These are phyloP conservation scores for Gallinago jamesoni DNA, from an alignment of 2,113 vertebrate genomes.

Conservation along the genomic window DNA sequence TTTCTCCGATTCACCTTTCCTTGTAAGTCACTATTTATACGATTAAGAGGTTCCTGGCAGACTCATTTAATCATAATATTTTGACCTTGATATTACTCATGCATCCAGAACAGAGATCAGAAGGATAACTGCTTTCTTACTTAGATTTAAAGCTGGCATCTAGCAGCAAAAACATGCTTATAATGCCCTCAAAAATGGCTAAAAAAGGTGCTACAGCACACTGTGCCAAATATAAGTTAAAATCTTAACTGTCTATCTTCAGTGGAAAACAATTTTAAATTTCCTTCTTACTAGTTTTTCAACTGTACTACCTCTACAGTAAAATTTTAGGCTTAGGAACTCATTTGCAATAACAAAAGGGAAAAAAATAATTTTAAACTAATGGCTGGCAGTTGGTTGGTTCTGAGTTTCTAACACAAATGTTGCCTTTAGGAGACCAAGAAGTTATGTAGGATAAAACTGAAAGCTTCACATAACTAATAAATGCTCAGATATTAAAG, in stretches of 20 bases:
- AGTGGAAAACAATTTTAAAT: neutral
- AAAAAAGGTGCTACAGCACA: neutral
- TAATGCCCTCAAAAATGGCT: neutral
- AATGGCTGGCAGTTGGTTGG: neutral
- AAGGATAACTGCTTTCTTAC: neutral
- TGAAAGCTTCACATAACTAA: conserved; percentile 4
- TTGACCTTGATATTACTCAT: conserved; percentile 9
- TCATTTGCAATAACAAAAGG: neutral
- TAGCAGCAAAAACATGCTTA: neutral
- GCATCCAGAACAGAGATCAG: neutral
- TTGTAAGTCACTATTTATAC: neutral
- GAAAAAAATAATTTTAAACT: neutral
- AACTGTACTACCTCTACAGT: neutral
- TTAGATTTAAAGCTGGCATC: neutral
- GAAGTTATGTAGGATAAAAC: neutral
- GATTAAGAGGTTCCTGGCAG: neutral
- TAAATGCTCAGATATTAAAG: conserved; percentile 12
- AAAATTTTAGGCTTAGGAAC: neutral
- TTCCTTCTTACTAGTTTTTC: neutral
- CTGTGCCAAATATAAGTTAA: neutral
- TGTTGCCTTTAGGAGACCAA: neutral
- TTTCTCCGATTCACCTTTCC: neutral
- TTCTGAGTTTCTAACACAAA: neutral
- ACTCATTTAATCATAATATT: neutral
- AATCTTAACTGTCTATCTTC: neutral